These are phyloP conservation scores for Sylvietta virens DNA, from an alignment of 2,113 vertebrate species.

Conservation along the genomic window DNA sequence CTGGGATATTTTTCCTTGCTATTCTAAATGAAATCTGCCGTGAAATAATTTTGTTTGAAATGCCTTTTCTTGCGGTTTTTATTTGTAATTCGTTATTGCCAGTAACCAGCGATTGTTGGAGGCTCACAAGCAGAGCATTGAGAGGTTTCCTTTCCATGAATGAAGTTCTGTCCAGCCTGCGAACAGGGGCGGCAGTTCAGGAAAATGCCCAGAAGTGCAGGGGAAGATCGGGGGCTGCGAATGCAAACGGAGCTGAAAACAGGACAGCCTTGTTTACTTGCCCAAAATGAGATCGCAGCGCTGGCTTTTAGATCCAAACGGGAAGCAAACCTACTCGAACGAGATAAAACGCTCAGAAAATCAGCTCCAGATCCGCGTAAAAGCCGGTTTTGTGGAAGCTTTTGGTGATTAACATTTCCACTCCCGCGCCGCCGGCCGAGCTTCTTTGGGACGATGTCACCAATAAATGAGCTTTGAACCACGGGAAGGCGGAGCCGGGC, in stretches of 20 bases:
- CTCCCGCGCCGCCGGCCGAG: not conserved
- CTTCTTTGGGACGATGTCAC: not conserved
- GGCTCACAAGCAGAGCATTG: slow-evolving; percentile 60
- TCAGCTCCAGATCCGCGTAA: not conserved
- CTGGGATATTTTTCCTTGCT: not conserved
- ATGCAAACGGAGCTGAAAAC: not conserved
- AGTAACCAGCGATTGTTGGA: slow-evolving; percentile 3
- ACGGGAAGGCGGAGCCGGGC: slow-evolving; percentile 42
- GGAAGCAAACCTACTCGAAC: not conserved
- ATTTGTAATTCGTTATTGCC: not conserved
- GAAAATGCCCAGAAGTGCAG: not conserved
- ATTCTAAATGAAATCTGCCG: not conserved
- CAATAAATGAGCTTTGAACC: not conserved
- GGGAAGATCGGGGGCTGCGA: not conserved
- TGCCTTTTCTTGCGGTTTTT: not conserved
- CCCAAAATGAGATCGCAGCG: not conserved
- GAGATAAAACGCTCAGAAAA: not conserved
- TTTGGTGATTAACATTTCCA: not conserved
- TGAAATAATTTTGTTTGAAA: not conserved
- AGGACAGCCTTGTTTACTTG: not conserved
- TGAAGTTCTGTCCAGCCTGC: slow-evolving; percentile 53
- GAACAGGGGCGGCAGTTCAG: not conserved
- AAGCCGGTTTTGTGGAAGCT: not conserved
- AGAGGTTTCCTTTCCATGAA: slow-evolving; percentile 54
- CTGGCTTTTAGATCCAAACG: not conserved